phyloP scores from a whole-genome alignment of 2,888 invertebrate species.

The Apantesis nais region DNA sequence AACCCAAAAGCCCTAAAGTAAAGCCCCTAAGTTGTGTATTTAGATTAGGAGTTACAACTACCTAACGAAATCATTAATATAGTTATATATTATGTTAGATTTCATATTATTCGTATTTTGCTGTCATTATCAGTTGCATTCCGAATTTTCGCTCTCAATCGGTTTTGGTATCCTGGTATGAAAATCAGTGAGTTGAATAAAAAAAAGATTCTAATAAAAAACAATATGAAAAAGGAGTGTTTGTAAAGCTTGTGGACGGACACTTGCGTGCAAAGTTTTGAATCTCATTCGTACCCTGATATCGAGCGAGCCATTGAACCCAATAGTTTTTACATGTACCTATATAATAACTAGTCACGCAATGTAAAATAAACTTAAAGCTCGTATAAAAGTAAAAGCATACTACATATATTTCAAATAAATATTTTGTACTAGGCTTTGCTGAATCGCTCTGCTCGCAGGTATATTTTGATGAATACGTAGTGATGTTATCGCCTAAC shows the following conservation, averaged over 20 bases:
- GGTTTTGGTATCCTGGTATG: neutral
- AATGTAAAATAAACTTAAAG: constrained; percentile 34
- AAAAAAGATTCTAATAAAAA: neutral
- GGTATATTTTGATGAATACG: constrained; percentile 7
- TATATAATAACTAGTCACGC: constrained; percentile 53
- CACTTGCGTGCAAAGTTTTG: constrained; percentile 50
- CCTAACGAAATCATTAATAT: neutral
- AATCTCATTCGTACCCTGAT: constrained; percentile 35
- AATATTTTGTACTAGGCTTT: constrained; percentile 5
- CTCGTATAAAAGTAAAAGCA: constrained; percentile 23
- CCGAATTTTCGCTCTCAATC: neutral
- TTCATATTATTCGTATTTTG: neutral
- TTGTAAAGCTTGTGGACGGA: constrained; percentile 11
- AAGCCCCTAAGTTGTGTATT: no score
- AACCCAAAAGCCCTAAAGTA: neutral
- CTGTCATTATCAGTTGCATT: neutral
- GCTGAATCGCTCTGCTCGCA: neutral
- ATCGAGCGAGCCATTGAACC: constrained; percentile 46
- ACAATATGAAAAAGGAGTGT: neutral
- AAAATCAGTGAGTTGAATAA: neutral
- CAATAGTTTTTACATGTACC: constrained; percentile 41
- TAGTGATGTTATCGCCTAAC: constrained; percentile 6
- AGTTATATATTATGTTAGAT: no score
- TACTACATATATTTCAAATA: constrained; percentile 21
- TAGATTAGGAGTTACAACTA: neutral